Evolutionary conservation across 2,888 invertebrate genomes (phyloP), one percentile per base, ranked within the genome.

Genomic region (Mongoloraphidia duomilia): DNA sequence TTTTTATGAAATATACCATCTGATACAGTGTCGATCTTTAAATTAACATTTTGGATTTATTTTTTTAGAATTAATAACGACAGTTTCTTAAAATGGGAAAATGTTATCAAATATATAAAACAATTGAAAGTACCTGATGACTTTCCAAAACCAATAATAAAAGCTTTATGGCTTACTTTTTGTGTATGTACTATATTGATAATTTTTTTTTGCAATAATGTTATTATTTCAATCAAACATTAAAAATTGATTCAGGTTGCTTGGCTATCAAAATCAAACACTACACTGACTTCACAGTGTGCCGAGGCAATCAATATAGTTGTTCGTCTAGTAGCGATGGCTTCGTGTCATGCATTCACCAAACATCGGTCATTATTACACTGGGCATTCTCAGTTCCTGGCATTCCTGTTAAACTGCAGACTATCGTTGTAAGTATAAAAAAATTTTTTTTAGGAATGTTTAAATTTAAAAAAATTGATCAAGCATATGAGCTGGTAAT

Each of bases 101-200:
- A 37, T 37, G 13, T 46, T 8, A 13, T n/a, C 17, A 37, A 17
- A 17, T 34, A 38, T 38, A 46, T 46, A 3, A 17, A 13, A n/a
- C 14, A 14, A 9, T 10, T 46, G 12, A 17, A 10, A 10, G 12
- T 12, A 11, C 14, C 6, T 10, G 37, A 46, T 4, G 33, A 46
- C n/a, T 14, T 26, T 36, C 46, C 46, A 9, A 17, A 13, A 9
- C 38, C 38, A 11, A 38, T 46, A n/a, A 11, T 46, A 8, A 46
- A 37, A 37, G 33, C 38, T 2, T 46, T 46, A n/a, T 46, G 46
- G 46, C 26, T 46, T 9, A 46, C 36, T 14, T 46, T 37, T 46
- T 37, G 37, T 14, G 46, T 46, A 37, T 13, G 14, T 26, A 26
- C 26, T 26, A 6, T 26, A 6, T 26, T 6, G 3, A 26, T 26